phyloP scores from a whole-genome alignment of 2,888 invertebrate species.

The Fragum fragum region DNA sequence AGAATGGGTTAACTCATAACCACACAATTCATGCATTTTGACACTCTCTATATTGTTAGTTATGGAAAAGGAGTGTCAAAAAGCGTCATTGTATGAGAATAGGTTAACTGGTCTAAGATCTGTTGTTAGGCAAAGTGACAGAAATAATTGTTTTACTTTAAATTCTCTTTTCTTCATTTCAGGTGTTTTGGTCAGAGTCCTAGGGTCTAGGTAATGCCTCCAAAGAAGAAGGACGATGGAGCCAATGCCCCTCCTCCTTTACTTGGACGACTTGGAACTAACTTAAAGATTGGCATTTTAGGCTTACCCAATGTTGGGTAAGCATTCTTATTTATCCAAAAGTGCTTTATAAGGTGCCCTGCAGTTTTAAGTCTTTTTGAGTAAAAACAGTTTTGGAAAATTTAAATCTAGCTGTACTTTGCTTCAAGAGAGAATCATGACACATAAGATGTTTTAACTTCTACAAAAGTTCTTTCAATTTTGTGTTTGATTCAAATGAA shows the following conservation, averaged over 20 bases:
- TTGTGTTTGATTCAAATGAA: too few relatives aligned
- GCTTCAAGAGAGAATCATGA: too few relatives aligned
- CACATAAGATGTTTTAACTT: too few relatives aligned
- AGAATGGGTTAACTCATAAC: too few relatives aligned
- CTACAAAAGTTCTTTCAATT: too few relatives aligned
- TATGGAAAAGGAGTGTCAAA: neutral
- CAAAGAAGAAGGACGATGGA: conserved; percentile 89
- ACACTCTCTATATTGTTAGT: neutral
- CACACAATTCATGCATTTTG: neutral
- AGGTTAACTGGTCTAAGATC: neutral
- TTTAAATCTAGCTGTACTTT: too few relatives aligned
- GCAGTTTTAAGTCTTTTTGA: too few relatives aligned
- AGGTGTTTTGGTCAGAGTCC: neutral
- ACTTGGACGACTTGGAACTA: conserved; percentile 98
- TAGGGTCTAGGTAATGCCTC: conserved; percentile 88
- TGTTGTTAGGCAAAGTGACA: too few relatives aligned
- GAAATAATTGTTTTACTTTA: too few relatives aligned
- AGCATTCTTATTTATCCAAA: conserved; percentile 37
- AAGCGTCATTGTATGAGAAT: too few relatives aligned
- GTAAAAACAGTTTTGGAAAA: too few relatives aligned
- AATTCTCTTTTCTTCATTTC: neutral
- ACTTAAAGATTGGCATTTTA: conserved; percentile 97
- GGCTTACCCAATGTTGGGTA: conserved; percentile 97
- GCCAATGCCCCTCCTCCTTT: conserved; percentile 93
- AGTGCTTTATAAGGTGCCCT: too few relatives aligned